Conservation (phyloP, 2,113 vertebrate genomes). For the Sorex fumeus region DNA sequence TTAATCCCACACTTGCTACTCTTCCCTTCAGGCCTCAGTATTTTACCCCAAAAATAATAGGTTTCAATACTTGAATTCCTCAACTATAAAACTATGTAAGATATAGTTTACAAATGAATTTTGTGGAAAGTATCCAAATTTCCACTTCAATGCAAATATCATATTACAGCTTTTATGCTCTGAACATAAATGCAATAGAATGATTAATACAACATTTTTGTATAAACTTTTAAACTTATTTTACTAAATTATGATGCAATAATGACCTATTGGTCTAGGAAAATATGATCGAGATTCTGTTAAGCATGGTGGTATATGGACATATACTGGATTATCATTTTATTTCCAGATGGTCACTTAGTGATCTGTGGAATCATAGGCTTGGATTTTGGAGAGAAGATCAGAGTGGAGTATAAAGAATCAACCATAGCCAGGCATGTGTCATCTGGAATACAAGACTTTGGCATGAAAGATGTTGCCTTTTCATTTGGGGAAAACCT, state of each 20-base stretch:
- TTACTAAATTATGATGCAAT: background rate
- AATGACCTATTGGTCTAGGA: too few relatives aligned
- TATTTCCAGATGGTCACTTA: too few relatives aligned
- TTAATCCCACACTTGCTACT: background rate
- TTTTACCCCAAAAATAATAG: slow-evolving; percentile 25
- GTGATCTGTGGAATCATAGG: too few relatives aligned
- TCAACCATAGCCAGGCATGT: too few relatives aligned
- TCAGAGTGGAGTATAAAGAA: too few relatives aligned
- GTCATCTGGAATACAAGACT: too few relatives aligned
- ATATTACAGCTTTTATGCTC: background rate
- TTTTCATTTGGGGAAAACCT: too few relatives aligned
- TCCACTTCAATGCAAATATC: background rate
- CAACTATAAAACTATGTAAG: background rate
- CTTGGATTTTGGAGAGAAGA: too few relatives aligned
- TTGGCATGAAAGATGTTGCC: too few relatives aligned
- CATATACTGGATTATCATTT: too few relatives aligned
- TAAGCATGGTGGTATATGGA: too few relatives aligned
- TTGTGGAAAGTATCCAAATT: background rate
- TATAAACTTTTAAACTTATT: background rate
- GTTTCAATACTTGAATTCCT: slow-evolving; percentile 5
- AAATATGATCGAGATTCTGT: too few relatives aligned
- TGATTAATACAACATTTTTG: background rate
- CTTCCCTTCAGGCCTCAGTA: background rate
- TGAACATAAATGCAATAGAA: background rate
- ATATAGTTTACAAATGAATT: background rate